Percentiles rank a stretch among this genome's conserved stretches.
Conservation (phyloP, 2,113 vertebrate genomes). For the Climacteris rufus region DNA sequence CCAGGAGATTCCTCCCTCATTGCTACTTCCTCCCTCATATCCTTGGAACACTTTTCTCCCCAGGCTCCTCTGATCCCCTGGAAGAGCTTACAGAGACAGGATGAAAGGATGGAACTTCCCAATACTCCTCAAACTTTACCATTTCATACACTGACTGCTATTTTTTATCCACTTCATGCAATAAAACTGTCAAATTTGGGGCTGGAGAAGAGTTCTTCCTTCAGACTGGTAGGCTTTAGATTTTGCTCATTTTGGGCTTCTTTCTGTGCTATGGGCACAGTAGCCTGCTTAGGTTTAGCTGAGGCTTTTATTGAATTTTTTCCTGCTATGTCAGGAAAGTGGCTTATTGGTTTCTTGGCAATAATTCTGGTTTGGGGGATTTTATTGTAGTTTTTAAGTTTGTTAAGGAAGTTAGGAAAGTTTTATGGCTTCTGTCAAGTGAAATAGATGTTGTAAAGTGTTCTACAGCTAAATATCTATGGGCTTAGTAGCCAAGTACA, state of each 20-base stretch:
- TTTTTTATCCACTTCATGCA: neutral
- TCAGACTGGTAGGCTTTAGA: neutral
- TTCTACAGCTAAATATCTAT: neutral
- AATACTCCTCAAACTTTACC: neutral
- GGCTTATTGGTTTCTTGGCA: neutral
- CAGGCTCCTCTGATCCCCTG: neutral
- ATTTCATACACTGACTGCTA: neutral
- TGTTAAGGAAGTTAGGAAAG: neutral
- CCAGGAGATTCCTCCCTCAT: neutral
- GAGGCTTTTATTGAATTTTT: neutral
- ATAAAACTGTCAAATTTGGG: neutral
- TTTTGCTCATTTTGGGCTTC: neutral
- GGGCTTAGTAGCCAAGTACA: neutral
- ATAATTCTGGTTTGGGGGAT: neutral
- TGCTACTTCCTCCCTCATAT: neutral
- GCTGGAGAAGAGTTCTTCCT: neutral
- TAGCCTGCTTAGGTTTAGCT: neutral
- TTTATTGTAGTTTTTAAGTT: neutral
- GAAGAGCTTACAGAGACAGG: neutral
- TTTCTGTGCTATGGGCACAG: neutral
- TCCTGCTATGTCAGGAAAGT: neutral
- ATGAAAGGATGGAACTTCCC: neutral
- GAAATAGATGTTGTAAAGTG: neutral
- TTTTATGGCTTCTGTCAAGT: slow-evolving; percentile 11
- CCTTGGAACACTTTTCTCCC: neutral